These are phyloP conservation scores for Drosophila mayaguana DNA, from an alignment of 2,888 invertebrate genomes.

Conservation along the genomic window DNA sequence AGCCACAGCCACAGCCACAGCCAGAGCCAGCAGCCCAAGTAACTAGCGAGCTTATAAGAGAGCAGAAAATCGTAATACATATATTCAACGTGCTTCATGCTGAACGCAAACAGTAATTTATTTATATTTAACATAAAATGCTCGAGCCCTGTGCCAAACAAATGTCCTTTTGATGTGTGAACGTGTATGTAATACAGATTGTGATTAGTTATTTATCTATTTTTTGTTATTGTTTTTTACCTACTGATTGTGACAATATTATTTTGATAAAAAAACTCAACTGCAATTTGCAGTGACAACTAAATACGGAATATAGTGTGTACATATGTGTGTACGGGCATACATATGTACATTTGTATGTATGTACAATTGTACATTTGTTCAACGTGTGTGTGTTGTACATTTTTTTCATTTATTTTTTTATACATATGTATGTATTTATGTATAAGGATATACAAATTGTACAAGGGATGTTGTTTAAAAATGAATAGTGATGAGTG, in stretches of 20 bases:
- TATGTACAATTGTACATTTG: not conserved
- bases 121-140: slow-evolving; percentile 59
- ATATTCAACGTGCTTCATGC: slow-evolving; percentile 62
- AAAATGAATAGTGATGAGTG: slow-evolving; percentile 37
- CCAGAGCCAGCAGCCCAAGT: slow-evolving; percentile 56
- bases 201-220: slow-evolving; percentile 17
- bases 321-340: slow-evolving; percentile 32
- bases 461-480: slow-evolving; percentile 43
- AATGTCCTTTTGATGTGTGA: slow-evolving; percentile 67
- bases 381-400: slow-evolving; percentile 29
- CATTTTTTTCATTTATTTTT: slow-evolving; percentile 38
- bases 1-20: slow-evolving; percentile 30
- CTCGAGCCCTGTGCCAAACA: slow-evolving; percentile 65
- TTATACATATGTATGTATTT: slow-evolving; percentile 9
- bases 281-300: slow-evolving; percentile 48
- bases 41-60: slow-evolving; percentile 58
- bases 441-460: slow-evolving; percentile 11
- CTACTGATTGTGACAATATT: slow-evolving; percentile 42
- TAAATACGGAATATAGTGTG: slow-evolving; percentile 52
- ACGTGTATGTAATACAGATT: slow-evolving; percentile 49
- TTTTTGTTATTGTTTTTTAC: slow-evolving; percentile 15
- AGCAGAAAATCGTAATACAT: slow-evolving; percentile 67
- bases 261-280: slow-evolving; percentile 34
- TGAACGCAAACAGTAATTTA: slow-evolving; percentile 57
- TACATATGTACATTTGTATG: not conserved